Conservation (phyloP, 1,140 invertebrate genomes). For the Copidosoma floridanum region DNA sequence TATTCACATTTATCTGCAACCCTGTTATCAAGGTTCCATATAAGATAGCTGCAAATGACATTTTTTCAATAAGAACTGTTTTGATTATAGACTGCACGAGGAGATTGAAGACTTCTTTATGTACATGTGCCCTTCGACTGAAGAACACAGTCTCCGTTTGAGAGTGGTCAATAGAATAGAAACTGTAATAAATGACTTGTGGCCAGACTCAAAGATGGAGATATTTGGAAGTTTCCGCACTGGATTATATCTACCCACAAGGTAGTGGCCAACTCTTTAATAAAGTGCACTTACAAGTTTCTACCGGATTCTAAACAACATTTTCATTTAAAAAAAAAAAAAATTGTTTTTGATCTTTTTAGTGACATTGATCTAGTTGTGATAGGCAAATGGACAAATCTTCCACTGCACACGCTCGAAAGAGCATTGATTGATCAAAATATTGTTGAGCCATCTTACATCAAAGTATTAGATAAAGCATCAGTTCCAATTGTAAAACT, state of each 20-base stretch:
- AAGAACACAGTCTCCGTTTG: constrained; percentile 82
- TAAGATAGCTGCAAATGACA: too few relatives aligned
- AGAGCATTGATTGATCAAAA: constrained; percentile 83
- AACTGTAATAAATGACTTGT: constrained; percentile 79
- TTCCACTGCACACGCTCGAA: constrained; percentile 88
- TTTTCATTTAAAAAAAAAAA: too few relatives aligned
- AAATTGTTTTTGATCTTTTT: too few relatives aligned
- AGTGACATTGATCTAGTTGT: constrained; percentile 98
- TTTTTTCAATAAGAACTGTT: too few relatives aligned
- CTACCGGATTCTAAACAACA: too few relatives aligned
- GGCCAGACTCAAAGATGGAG: constrained; percentile 89
- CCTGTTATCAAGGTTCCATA: too few relatives aligned
- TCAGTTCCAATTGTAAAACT: constrained; percentile 97
- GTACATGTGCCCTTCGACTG: constrained; percentile 89
- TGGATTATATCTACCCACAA: constrained; percentile 91
- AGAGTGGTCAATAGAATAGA: constrained; percentile 87
- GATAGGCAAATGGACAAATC: constrained; percentile 89
- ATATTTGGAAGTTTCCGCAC: constrained; percentile 95
- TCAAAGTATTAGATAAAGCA: constrained; percentile 96
- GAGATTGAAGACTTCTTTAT: constrained; percentile 95
- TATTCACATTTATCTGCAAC: too few relatives aligned
- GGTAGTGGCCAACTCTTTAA: constrained; percentile 49
- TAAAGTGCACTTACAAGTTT: too few relatives aligned
- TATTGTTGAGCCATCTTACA: constrained; percentile 81
- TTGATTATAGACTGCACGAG: constrained; percentile 77